Base-by-base conservation (phyloP, 2,888 invertebrate species). In the Ichneumoninae sp. region DNA sequence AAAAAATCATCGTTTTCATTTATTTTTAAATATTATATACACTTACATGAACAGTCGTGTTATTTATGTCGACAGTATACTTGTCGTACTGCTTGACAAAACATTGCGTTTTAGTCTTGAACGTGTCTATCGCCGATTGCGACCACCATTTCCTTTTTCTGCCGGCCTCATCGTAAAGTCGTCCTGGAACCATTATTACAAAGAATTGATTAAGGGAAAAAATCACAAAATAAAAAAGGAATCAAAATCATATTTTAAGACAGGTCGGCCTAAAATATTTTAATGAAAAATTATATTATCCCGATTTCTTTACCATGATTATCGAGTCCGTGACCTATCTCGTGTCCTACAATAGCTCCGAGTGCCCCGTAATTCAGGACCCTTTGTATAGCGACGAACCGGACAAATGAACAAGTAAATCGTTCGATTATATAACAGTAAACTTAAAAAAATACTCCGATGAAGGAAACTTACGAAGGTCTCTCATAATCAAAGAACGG, bases 131-230 rank as follows among this genome's bases (percentile, higher is more conserved):
- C 1, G 96, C 96, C 26, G 94, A 94, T 16, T 95, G 94, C 19
- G 96, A 95, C 96, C 96, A 96, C 96, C 96, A 96, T 87, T 96
- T 95, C 88, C 95, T 95, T 88, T 96, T 92, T 93, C 97, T 97
- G 3, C 98, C 98, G 86, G 96, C 94, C 90, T 96, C 96, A 93
- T 98, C 97, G 94, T 96, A 97, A 76, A 97, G 95, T 0, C 97
- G 95, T n/a, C 98, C 97, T 96, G 60, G 1, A 3, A 60, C 5
- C 8, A 33, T 60, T 13, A 33, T 60, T 60, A 26, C 8, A 3
- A 44, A 44, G 44, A 13, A 4, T 44, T 44, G 3, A 16, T 44
- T 16, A 16, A 44, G 16, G 13, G 1, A 44, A 44, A 0, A 1
- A 13, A 44, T 16, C 1, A 13, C 0, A 16, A 44, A 44, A 44